phyloP scores from a whole-genome alignment of 1,140 invertebrate genomes.

The Hypothenemus hampei region DNA sequence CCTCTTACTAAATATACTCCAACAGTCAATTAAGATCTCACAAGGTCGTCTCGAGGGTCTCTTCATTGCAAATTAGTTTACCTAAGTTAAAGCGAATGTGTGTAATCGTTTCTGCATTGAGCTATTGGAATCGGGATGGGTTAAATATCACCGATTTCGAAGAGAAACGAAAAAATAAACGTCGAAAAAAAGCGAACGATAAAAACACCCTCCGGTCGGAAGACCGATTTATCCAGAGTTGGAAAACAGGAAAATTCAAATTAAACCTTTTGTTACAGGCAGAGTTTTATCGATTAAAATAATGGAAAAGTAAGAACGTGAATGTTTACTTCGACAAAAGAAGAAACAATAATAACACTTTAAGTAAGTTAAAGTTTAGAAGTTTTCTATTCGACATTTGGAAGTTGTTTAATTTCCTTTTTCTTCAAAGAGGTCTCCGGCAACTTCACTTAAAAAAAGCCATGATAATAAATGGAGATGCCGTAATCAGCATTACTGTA shows the following conservation, averaged over 20 bases:
- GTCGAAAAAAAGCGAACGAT: background rate
- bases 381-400: too few species aligned
- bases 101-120: background rate
- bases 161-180: background rate
- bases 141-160: background rate
- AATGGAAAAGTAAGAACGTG: too few species aligned
- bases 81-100: too few species aligned
- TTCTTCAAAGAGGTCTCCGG: conserved; percentile 5
- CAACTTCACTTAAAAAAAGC: conserved; percentile 5
- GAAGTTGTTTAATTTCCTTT: too few species aligned
- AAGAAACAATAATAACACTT: too few species aligned
- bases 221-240: conserved; percentile 3
- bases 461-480: conserved; percentile 9
- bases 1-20: too few species aligned
- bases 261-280: conserved; percentile 10
- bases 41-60: background rate
- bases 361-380: too few species aligned
- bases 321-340: too few species aligned
- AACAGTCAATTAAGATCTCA: conserved; percentile 3
- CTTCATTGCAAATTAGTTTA: background rate
- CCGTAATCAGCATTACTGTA: conserved; percentile 9
- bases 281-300: too few species aligned
- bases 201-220: background rate
- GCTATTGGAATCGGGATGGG: background rate
- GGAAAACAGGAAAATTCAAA: conserved; percentile 15